Conservation (phyloP, 2,888 invertebrate genomes). For the Cephus rjabovi region DNA sequence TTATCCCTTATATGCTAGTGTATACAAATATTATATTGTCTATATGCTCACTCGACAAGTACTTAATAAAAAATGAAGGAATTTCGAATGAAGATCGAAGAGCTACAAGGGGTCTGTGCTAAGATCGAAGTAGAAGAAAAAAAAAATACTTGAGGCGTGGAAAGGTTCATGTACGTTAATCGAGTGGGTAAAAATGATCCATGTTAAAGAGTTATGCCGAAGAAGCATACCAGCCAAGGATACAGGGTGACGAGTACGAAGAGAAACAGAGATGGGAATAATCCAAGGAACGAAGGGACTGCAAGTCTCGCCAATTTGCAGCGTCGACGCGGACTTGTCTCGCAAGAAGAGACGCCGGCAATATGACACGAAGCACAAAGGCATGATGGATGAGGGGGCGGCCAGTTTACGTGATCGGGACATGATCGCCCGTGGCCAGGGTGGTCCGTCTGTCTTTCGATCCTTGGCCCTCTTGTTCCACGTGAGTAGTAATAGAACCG, state of each 20-base stretch:
- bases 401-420: constrained; percentile 65
- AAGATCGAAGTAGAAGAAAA: neutral
- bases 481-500: no score
- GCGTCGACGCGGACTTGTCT: constrained; percentile 11
- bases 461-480: constrained; percentile 10
- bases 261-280: neutral
- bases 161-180: neutral
- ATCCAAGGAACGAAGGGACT: neutral
- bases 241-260: neutral
- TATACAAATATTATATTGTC: neutral
- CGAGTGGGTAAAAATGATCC: neutral
- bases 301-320: constrained; percentile 11
- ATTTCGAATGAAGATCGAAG: neutral
- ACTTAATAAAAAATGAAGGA: neutral
- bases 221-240: neutral
- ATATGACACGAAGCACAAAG: constrained; percentile 58
- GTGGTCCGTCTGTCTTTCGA: constrained; percentile 55
- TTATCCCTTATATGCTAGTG: neutral
- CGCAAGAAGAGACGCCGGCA: constrained; percentile 30
- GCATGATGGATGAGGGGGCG: constrained; percentile 66
- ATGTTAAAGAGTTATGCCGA: neutral
- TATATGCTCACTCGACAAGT: neutral
- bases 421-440: constrained; percentile 62
- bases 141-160: neutral
- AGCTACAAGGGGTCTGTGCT: neutral